Base-by-base conservation (phyloP, 2,113 vertebrate species). In the Callipepla californica region DNA sequence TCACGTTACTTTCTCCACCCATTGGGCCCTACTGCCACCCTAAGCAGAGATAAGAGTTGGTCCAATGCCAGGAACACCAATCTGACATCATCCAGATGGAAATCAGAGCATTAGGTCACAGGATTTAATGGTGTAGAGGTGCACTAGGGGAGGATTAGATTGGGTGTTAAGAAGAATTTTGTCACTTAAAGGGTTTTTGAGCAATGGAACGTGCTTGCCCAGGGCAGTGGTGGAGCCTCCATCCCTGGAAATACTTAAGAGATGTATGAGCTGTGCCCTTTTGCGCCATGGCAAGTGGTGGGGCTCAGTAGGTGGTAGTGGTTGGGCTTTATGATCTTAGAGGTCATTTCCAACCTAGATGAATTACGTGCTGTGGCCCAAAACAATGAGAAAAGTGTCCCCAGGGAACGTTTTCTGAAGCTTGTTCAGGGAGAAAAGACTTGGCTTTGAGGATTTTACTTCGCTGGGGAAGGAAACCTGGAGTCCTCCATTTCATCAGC, bases 21-120 rank as follows among this genome's bases (percentile, higher is more conserved):
- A n/a, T n/a, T 40, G 16, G 66, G 51, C 0, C 0, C 32, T 38
- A 30, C 0, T 26, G 79, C 9, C 75, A 50, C 59, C 6, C 38
- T n/a, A 68, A 26, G 50, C 65, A 66, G 45, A 0, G 0, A 91
- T 25, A 59, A 42, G 44, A 50, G 44, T 68, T 4, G 3, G 36
- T 45, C 61, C 32, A 87, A 58, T 1, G 0, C 45, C 40, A 76
- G 22, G 45, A 2, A 45, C 45, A 53, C 9, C 9, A n/a, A 0
- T 0, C 19, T 66, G 47, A 62, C 0, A 1, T 32, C 50, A 85
- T 42, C 25, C 63, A 70, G 13, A 1, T 0, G 2, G 2, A 68
- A 75, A 75, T 63, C 20, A 50, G 0, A 3, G 17, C 15, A 45
- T 40, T 40, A 72, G 12, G 58, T 25, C 62, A 59, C 4, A 50